Base-by-base conservation (phyloP, 2,113 vertebrate genomes). In the Bos javanicus region DNA sequence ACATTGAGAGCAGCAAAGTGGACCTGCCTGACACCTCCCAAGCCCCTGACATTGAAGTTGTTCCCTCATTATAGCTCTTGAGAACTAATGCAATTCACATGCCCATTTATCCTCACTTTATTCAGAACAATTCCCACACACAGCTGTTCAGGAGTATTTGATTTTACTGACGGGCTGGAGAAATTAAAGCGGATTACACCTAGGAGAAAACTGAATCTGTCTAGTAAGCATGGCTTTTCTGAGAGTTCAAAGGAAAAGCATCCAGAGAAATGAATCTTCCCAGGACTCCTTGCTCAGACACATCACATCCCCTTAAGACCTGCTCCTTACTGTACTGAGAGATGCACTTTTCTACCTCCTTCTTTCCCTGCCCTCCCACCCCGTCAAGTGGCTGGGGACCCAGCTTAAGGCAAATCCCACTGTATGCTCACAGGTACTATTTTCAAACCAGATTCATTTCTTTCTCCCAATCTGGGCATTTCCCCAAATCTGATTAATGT, bases 51-150 rank as follows among this genome's bases (percentile, higher is more conserved):
- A 14, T 4, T 59, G 26, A 86, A 46, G 11, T 46, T 60, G 7
- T 76, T 21, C 56, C 50, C 92, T 48, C 83, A n/a, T 76, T 54
- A 12, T 21, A 30, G 46, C 36, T 87, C 50, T 71, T 71, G 30
- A 39, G n/a, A 86, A 56, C 11, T 1, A 6, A 26, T 2, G 7
- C 17, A 86, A 86, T 23, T 92, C 52, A 81, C 19, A 33, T 50
- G 92, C 80, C 23, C 50, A 15, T 85, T 90, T 23, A 82, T 16
- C 81, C 25, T 94, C 86, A 28, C 39, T 92, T 94, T 57, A 81
- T 85, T 85, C 78, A 81, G 81, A 94, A 39, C 60, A 48, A 33
- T 17, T 36, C 5, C 36, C 26, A 89, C n/a, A 80, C 39, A 82
- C 6, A 21, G 25, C 39, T 50, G 4, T 36, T 46, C 1, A 25